Conservation (phyloP, 2,797 vertebrate genomes). For the Melanotaenia pygmaea region DNA sequence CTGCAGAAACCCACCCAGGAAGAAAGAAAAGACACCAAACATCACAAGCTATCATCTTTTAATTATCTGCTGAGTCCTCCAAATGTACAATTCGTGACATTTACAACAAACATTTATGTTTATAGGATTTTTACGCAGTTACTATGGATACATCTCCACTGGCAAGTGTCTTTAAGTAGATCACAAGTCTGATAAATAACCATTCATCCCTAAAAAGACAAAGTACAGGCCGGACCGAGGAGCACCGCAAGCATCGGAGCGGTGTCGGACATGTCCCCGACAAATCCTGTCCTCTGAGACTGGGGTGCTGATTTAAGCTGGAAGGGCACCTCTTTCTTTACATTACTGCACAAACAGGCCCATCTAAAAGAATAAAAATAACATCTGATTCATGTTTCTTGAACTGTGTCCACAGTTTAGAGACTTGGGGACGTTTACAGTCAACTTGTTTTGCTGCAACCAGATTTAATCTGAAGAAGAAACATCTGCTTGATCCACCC, state of each 20-base stretch:
- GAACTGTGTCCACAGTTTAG: neutral
- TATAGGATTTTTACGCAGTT: conserved; percentile 80
- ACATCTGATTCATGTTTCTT: neutral
- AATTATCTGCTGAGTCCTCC: conserved; percentile 82
- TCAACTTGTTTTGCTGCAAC: too few relatives aligned
- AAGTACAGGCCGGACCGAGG: conserved; percentile 46
- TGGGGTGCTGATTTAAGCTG: too few relatives aligned
- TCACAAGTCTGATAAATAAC: conserved; percentile 84
- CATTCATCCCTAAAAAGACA: conserved; percentile 70
- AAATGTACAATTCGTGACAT: conserved; percentile 88
- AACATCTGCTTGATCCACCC: too few relatives aligned
- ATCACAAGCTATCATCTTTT: conserved; percentile 81
- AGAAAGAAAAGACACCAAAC: conserved; percentile 17
- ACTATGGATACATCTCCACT: conserved; percentile 80
- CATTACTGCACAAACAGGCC: neutral
- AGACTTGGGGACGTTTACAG: too few relatives aligned
- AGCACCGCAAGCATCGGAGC: conserved; percentile 19
- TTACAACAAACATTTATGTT: conserved; percentile 85
- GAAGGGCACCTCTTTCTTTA: neutral
- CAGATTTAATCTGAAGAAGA: too few relatives aligned
- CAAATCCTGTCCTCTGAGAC: neutral
- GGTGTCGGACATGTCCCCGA: conserved; percentile 59
- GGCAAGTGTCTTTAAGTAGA: conserved; percentile 75
- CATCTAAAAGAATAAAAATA: neutral
- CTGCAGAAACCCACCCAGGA: neutral